Conservation (phyloP, 1,140 invertebrate species). For the Leguminivora glycinivorella region DNA sequence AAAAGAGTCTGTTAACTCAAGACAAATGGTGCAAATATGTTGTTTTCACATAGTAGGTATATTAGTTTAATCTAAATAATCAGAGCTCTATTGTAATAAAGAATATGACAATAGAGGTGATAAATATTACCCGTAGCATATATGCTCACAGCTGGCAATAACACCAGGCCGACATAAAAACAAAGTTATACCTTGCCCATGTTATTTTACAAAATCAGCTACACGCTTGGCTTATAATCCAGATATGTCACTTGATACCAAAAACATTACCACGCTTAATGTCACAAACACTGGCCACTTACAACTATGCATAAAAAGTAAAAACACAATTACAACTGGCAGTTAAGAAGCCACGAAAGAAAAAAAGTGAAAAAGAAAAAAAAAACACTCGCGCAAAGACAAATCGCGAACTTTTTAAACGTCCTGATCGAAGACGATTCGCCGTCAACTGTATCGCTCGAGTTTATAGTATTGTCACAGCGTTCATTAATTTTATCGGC, state of each 20-base stretch:
- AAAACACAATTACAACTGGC: not conserved
- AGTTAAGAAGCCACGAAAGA: no score
- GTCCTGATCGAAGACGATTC: not conserved
- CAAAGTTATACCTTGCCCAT: not conserved
- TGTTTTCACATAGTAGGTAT: no score
- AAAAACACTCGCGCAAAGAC: not conserved
- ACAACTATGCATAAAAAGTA: not conserved
- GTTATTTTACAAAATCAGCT: not conserved
- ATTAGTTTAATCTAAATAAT: no score
- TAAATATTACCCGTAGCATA: not conserved
- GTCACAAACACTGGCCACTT: not conserved
- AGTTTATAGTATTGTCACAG: constrained; percentile 23
- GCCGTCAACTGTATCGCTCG: not conserved
- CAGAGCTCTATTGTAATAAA: no score
- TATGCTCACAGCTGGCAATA: not conserved
- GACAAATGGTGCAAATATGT: no score
- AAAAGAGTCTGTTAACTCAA: no score
- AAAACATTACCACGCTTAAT: constrained; percentile 13
- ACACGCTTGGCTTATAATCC: not conserved
- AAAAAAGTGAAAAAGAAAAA: not conserved
- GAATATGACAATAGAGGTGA: no score
- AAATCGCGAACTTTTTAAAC: not conserved
- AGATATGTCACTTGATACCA: constrained; percentile 2
- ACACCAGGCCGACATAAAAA: not conserved
- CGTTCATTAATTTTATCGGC: constrained; percentile 21